phyloP scores from a whole-genome alignment of 2,888 invertebrate genomes.

The Agonopterix arenella region DNA sequence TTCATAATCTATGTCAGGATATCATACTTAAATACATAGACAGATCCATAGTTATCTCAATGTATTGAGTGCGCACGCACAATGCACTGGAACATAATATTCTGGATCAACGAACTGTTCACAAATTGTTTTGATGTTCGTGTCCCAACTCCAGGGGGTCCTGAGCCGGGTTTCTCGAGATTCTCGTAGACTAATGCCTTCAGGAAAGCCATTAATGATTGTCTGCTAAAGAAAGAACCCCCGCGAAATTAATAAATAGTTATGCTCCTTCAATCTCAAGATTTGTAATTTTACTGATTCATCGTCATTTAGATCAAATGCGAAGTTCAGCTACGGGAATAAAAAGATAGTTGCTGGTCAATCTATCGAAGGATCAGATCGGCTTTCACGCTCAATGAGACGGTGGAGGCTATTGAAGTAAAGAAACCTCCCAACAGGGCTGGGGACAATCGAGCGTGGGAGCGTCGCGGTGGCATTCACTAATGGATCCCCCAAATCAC shows the following conservation, averaged over 20 bases:
- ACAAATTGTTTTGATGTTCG: background rate
- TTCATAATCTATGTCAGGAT: too few relatives aligned
- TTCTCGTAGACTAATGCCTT: background rate
- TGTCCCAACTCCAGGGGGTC: background rate
- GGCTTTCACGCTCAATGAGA: slow-evolving; percentile 4
- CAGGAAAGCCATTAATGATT: background rate
- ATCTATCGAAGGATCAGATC: background rate
- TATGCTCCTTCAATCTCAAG: background rate
- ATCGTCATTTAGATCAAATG: background rate
- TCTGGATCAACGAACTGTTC: background rate
- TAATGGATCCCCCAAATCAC: slow-evolving; percentile 60
- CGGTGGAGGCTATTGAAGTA: slow-evolving; percentile 24
- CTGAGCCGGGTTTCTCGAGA: background rate
- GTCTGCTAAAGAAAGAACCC: background rate
- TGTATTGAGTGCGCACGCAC: too few relatives aligned
- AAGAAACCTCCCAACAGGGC: slow-evolving; percentile 33
- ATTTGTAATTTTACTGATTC: too few relatives aligned
- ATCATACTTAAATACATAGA: too few relatives aligned
- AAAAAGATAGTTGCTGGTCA: background rate
- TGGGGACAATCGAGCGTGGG: slow-evolving; percentile 51
- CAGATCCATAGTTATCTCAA: too few relatives aligned
- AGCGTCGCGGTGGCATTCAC: slow-evolving; percentile 56
- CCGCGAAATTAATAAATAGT: background rate
- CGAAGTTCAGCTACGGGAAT: background rate
- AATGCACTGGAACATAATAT: background rate